These are phyloP conservation scores for Brachyhypopomus occidentalis DNA, from an alignment of 2,113 vertebrate species.

Conservation along the genomic window DNA sequence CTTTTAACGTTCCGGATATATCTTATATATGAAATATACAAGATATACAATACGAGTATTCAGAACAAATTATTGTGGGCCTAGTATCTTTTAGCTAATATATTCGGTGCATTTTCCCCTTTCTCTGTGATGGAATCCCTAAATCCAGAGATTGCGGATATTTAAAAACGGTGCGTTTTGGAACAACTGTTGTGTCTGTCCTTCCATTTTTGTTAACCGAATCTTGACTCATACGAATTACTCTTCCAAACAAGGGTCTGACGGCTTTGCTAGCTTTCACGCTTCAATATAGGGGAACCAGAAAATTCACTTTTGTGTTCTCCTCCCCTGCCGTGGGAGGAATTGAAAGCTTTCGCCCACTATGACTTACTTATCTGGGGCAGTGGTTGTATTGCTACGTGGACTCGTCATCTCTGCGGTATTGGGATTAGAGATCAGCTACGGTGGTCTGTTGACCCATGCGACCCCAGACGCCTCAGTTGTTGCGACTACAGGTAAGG, in stretches of 20 bases:
- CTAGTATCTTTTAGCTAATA: neutral
- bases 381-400: constrained; percentile 73
- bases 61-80: constrained; percentile 12
- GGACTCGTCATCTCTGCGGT: constrained; percentile 82
- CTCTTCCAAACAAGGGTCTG: neutral
- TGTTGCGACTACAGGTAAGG: constrained; percentile 73
- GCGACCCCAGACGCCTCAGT: constrained; percentile 60
- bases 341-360: constrained; percentile 58
- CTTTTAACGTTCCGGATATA: constrained; percentile 36
- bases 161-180: neutral
- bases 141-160: neutral
- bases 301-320: neutral
- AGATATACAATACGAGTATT: constrained; percentile 28
- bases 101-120: neutral
- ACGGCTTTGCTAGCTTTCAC: neutral
- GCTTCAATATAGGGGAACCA: neutral
- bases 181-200: neutral
- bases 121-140: neutral
- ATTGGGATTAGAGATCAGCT: constrained; percentile 71
- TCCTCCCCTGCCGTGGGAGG: constrained; percentile 39
- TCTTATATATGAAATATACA: neutral
- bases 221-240: neutral
- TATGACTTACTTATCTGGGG: constrained; percentile 73
- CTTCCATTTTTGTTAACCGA: neutral
- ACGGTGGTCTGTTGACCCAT: constrained; percentile 60